A percentile compares a stretch with the other conserved stretches of the same genome.
phyloP scores from a whole-genome alignment of 2,888 invertebrate genomes.

The Dexiosoma caninum region DNA sequence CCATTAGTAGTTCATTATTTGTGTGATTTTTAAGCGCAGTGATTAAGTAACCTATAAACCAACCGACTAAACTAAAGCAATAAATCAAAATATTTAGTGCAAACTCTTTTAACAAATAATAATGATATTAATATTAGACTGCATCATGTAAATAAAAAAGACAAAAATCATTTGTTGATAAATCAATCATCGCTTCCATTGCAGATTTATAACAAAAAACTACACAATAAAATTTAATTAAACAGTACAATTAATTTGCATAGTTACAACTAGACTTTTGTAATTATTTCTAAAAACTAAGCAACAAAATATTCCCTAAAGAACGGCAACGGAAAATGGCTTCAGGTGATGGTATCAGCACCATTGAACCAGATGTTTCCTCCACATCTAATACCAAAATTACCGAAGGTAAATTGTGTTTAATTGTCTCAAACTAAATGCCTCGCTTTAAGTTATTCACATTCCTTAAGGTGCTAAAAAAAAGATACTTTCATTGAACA shows the following conservation, averaged over 20 bases:
- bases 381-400: conserved; percentile 80
- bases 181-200: conserved; percentile 39
- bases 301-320: not conserved
- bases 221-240: not conserved
- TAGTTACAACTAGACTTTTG: conserved; percentile 2
- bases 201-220: not conserved
- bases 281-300: conserved; percentile 10
- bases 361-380: conserved; percentile 87
- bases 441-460: not conserved
- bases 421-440: not conserved
- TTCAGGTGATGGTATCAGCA: conserved; percentile 88
- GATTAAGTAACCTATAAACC: conserved; percentile 57
- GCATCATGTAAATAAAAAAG: not conserved
- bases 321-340: conserved; percentile 80
- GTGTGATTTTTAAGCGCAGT: conserved; percentile 48
- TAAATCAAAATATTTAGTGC: conserved; percentile 62
- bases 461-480: not conserved
- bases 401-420: conserved; percentile 71
- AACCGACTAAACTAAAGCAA: conserved; percentile 56
- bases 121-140: not conserved
- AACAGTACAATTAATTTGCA: conserved; percentile 14
- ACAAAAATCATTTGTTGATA: conserved; percentile 26
- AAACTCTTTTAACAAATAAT: conserved; percentile 24
- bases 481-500: conserved; percentile 11
- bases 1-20: conserved; percentile 28